These are phyloP conservation scores for Cuculus canorus DNA, from an alignment of 2,797 vertebrate genomes.

Conservation along the genomic window DNA sequence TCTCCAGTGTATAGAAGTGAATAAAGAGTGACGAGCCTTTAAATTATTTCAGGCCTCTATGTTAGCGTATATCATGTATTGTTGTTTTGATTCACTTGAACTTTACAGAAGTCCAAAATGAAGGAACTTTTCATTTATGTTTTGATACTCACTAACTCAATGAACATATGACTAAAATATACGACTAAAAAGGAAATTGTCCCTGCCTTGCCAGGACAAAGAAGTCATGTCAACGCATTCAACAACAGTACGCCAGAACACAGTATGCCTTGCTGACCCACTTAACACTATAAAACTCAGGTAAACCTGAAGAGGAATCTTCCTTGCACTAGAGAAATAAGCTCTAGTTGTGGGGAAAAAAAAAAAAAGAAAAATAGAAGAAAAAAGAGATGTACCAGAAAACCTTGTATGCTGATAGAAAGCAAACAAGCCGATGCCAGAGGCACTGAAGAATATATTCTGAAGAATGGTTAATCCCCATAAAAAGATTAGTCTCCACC, in stretches of 20 bases:
- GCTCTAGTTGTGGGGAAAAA: background rate
- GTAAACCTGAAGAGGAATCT: background rate
- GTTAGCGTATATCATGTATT: background rate
- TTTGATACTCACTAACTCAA: background rate
- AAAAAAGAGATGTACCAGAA: background rate
- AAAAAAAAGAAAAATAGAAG: too few relatives aligned
- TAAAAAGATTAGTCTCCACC: constrained; percentile 62
- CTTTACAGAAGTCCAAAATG: background rate
- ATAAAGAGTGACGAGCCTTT: background rate
- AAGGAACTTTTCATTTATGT: background rate
- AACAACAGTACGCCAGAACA: background rate
- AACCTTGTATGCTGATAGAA: background rate
- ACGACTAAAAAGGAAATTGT: background rate
- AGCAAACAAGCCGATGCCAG: constrained; percentile 17
- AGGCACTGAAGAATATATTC: constrained; percentile 28
- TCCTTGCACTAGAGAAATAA: background rate
- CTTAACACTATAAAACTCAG: background rate
- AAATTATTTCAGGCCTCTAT: background rate
- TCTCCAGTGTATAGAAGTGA: background rate
- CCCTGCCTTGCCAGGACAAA: background rate
- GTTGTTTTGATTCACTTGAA: background rate
- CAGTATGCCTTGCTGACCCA: background rate
- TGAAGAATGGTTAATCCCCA: constrained; percentile 52
- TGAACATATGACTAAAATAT: background rate
- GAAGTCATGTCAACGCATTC: background rate